A percentile compares a stretch with the other conserved stretches of the same genome.
phyloP scores from a whole-genome alignment of 2,113 vertebrate species.

The Ailurus styani region DNA sequence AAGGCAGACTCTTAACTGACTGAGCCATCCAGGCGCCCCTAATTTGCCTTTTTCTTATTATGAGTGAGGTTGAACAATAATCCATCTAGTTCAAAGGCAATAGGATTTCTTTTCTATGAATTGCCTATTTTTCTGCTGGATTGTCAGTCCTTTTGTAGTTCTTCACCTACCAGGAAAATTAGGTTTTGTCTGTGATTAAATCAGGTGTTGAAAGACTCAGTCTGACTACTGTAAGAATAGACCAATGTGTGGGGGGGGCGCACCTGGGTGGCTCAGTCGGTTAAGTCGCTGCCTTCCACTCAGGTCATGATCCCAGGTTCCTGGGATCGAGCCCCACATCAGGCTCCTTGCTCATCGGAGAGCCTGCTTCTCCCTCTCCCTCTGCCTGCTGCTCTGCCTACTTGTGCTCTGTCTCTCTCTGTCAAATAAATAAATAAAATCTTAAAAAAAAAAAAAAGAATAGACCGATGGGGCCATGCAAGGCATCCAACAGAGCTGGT shows the following conservation, averaged over 20 bases:
- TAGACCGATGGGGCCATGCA: neutral
- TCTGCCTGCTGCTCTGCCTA: too few species aligned
- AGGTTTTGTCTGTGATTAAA: neutral
- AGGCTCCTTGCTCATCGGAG: too few species aligned
- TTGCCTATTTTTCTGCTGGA: neutral
- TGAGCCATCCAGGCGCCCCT: neutral
- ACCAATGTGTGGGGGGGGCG: too few species aligned
- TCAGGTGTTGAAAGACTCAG: neutral
- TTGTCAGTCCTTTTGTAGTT: neutral
- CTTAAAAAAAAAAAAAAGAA: too few species aligned
- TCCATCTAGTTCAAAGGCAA: neutral
- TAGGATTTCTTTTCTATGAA: neutral
- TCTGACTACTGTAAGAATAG: neutral
- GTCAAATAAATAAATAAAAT: too few species aligned
- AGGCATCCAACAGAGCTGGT: neutral
- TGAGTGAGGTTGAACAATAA: neutral
- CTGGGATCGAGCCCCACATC: too few species aligned
- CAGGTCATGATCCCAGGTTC: too few species aligned
- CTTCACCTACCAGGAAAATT: neutral
- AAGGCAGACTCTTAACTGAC: too few species aligned
- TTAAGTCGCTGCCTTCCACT: too few species aligned
- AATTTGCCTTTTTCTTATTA: constrained; percentile 1
- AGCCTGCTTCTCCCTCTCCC: too few species aligned
- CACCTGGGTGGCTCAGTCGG: too few species aligned
- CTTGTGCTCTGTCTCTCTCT: too few species aligned